Evolutionary conservation across 2,797 vertebrate species (phyloP).

Genomic region (Brachyalestes nurse): DNA sequence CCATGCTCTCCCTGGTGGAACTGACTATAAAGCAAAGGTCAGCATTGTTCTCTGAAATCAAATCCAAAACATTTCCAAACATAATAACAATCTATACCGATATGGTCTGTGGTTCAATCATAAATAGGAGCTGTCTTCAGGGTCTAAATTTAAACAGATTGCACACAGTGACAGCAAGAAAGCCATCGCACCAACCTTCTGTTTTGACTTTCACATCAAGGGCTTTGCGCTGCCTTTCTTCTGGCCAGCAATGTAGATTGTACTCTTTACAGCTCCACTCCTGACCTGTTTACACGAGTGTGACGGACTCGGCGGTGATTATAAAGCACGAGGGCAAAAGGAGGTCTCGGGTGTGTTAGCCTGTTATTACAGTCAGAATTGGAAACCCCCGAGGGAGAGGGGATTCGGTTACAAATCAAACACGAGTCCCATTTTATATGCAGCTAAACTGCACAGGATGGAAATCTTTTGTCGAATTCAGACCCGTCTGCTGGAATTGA

Average conservation of each 20-base stretch:
- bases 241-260: constrained; percentile 50
- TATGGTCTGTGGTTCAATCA: constrained; percentile 47
- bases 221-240: constrained; percentile 45
- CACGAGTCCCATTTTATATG: constrained; percentile 51
- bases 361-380: constrained; percentile 58
- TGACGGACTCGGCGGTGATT: constrained; percentile 48
- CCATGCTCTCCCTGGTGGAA: constrained; percentile 48
- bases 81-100: constrained; percentile 54
- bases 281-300: constrained; percentile 57
- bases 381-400: constrained; percentile 53
- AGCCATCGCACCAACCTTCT: constrained; percentile 45
- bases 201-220: constrained; percentile 52
- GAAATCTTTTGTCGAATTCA: constrained; percentile 61
- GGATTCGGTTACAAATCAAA: constrained; percentile 62
- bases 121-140: constrained; percentile 53
- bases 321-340: constrained; percentile 45
- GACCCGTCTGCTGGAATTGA: constrained; percentile 57
- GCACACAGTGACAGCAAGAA: constrained; percentile 51
- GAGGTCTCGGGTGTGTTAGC: constrained; percentile 54
- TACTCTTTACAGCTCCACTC: constrained; percentile 56
- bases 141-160: constrained; percentile 58
- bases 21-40: constrained; percentile 56
- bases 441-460: constrained; percentile 58
- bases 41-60: constrained; percentile 56
- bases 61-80: constrained; percentile 56